These are phyloP conservation scores for Momotus momota DNA, from an alignment of 2,797 vertebrate genomes.

Conservation along the genomic window DNA sequence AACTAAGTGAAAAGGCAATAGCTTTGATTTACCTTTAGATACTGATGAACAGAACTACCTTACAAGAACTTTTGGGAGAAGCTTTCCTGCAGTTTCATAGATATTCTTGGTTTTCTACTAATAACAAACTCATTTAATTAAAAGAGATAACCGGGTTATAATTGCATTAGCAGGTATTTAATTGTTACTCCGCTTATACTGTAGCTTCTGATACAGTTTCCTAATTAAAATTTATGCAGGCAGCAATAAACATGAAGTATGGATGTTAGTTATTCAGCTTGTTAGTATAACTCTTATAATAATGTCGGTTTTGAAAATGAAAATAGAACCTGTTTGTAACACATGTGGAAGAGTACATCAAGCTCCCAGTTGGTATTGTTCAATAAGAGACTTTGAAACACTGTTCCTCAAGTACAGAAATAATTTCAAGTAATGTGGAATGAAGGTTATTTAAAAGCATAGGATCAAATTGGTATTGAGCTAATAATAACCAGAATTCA, in stretches of 20 bases:
- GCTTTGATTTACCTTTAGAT: constrained; percentile 21
- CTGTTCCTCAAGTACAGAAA: neutral
- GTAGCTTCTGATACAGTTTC: constrained; percentile 2
- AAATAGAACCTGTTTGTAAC: constrained; percentile 11
- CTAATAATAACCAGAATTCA: neutral
- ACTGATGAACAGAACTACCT: neutral
- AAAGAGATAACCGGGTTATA: constrained; percentile 35
- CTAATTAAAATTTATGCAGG: constrained; percentile 53
- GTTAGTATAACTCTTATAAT: constrained; percentile 1
- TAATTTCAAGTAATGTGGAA: neutral
- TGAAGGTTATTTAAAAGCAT: neutral
- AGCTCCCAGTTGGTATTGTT: neutral
- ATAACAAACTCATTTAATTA: constrained; percentile 40
- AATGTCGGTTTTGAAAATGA: neutral
- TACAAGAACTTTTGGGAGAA: neutral
- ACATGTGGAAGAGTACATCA: neutral
- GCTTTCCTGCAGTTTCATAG: constrained; percentile 21
- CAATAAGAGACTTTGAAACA: neutral
- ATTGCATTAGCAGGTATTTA: constrained; percentile 56
- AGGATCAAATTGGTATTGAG: neutral
- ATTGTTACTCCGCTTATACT: constrained; percentile 29
- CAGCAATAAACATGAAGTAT: constrained; percentile 20
- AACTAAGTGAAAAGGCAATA: neutral
- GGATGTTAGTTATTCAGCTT: constrained; percentile 14
- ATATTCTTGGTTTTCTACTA: constrained; percentile 47